Conservation (phyloP, 2,888 invertebrate genomes). For the Pyrrhia umbra region DNA sequence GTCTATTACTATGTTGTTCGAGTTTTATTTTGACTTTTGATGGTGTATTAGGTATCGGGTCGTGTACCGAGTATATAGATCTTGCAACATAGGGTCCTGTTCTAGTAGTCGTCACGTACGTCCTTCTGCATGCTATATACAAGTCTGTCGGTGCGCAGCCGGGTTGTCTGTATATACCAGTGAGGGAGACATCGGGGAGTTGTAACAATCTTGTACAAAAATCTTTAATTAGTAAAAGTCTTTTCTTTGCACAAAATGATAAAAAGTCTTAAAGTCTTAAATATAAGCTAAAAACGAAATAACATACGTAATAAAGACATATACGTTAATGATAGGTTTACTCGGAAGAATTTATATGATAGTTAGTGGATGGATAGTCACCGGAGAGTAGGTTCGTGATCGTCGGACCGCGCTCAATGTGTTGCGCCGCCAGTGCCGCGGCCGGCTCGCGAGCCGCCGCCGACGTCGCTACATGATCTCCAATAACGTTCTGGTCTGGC, state of each 20-base stretch:
- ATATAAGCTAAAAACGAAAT: slow-evolving; percentile 83
- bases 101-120: slow-evolving; percentile 43
- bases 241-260: slow-evolving; percentile 84
- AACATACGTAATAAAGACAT: slow-evolving; percentile 91
- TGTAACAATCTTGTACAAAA: slow-evolving; percentile 81
- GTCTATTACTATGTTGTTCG: slow-evolving; percentile 71
- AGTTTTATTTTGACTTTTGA: slow-evolving; percentile 62
- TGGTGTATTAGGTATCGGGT: slow-evolving; percentile 66
- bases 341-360: slow-evolving; percentile 87
- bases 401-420: slow-evolving; percentile 62
- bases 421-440: slow-evolving; percentile 58
- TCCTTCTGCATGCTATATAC: slow-evolving; percentile 50
- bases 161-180: slow-evolving; percentile 36
- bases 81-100: slow-evolving; percentile 48
- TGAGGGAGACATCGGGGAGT: slow-evolving; percentile 59
- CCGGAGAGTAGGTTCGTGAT: slow-evolving; percentile 52
- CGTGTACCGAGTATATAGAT: slow-evolving; percentile 58
- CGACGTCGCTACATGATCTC: slow-evolving; percentile 59
- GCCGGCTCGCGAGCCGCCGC: slow-evolving; percentile 17
- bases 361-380: slow-evolving; percentile 64
- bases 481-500: slow-evolving; percentile 60
- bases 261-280: slow-evolving; percentile 74
- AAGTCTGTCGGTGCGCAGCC: slow-evolving; percentile 25
- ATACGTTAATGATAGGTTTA: slow-evolving; percentile 89
- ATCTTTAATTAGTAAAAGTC: slow-evolving; percentile 75